A percentile compares a stretch with the other conserved stretches of the same genome.
phyloP scores from a whole-genome alignment of 2,888 invertebrate species.

The Philonicus albiceps region DNA sequence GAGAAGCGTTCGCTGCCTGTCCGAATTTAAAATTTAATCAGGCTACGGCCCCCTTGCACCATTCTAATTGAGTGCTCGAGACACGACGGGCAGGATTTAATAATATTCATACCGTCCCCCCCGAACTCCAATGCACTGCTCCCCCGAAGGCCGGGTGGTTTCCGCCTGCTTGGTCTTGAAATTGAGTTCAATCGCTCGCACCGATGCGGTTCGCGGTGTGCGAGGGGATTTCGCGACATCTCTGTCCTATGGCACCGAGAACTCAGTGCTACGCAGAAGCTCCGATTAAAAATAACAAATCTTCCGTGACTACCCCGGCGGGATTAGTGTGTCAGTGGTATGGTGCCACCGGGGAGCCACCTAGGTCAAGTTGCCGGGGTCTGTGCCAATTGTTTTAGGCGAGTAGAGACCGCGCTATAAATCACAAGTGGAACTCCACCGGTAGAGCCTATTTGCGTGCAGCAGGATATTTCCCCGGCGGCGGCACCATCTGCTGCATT shows the following conservation, averaged over 20 bases:
- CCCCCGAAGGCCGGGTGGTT: not conserved
- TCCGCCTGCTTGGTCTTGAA: not conserved
- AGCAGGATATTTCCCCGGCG: not conserved
- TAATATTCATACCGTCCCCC: not conserved
- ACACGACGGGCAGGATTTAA: not conserved
- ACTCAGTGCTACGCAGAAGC: not conserved
- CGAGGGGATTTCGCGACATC: not conserved
- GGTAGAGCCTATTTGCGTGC: not conserved
- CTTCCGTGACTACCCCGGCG: not conserved
- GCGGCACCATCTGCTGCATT: not conserved
- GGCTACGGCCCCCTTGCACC: not conserved
- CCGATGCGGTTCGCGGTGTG: not conserved
- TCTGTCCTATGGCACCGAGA: not conserved
- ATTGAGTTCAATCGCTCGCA: not conserved
- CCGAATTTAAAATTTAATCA: conserved; percentile 17
- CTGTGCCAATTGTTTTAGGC: not conserved
- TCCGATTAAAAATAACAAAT: not conserved
- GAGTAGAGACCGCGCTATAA: not conserved
- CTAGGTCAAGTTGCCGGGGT: not conserved
- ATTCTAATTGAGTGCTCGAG: not conserved
- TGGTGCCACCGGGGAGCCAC: not conserved
- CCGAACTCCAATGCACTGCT: not conserved
- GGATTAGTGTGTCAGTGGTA: not conserved
- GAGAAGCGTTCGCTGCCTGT: not conserved
- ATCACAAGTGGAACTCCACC: not conserved